Percentiles rank a stretch among this genome's conserved stretches.
Conservation (phyloP, 2,888 invertebrate genomes). For the Drosophila acutilabella region DNA sequence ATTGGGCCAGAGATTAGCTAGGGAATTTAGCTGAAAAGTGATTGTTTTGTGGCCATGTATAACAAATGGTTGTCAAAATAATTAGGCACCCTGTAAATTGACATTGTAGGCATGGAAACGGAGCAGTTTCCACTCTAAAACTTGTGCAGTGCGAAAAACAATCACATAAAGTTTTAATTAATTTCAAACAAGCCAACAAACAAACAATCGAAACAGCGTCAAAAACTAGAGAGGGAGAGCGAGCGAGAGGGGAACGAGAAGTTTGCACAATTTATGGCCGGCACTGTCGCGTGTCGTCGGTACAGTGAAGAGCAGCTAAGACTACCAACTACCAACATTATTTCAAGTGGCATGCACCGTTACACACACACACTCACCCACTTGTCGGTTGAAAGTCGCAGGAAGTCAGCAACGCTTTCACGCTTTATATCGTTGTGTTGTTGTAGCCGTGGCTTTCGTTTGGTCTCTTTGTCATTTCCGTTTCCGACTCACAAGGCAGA, state of each 20-base stretch:
- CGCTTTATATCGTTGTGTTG: constrained; percentile 26
- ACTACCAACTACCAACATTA: neutral
- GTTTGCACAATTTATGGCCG: constrained; percentile 64
- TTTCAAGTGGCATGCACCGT: constrained; percentile 7
- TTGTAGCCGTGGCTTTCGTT: constrained; percentile 25
- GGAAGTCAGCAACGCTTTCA: constrained; percentile 56
- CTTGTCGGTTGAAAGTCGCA: constrained; percentile 35
- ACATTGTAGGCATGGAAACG: constrained; percentile 27
- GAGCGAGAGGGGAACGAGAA: constrained; percentile 36
- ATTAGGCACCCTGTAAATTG: constrained; percentile 35
- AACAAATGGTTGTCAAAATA: constrained; percentile 31
- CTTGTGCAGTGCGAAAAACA: constrained; percentile 62
- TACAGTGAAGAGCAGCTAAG: constrained; percentile 46
- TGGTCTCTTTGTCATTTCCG: constrained; percentile 64
- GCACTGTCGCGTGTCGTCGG: constrained; percentile 48
- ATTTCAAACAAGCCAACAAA: constrained; percentile 72
- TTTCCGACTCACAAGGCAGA: constrained; percentile 57
- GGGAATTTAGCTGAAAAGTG: constrained; percentile 18
- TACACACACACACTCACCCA: constrained; percentile 1
- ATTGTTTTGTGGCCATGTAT: constrained; percentile 29
- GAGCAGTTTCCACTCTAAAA: constrained; percentile 24
- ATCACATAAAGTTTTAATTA: constrained; percentile 78
- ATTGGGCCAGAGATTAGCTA: constrained; percentile 24
- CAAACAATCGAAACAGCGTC: constrained; percentile 28
- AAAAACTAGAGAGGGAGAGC: neutral